A percentile compares a stretch with the other conserved stretches of the same genome.
phyloP scores from a whole-genome alignment of 1,140 invertebrate genomes.

The Brachionus plicatilis region DNA sequence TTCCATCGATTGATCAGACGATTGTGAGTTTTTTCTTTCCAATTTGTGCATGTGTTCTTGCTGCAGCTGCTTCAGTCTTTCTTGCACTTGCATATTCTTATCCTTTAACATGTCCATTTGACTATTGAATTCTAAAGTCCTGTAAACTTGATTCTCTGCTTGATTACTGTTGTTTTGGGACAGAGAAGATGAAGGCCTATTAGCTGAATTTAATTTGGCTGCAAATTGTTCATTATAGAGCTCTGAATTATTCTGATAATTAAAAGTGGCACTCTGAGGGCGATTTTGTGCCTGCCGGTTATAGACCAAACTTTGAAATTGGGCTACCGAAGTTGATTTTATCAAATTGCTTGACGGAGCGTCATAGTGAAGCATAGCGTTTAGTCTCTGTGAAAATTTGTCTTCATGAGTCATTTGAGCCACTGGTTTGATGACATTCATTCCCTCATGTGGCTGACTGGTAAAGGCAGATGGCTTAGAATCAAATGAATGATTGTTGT shows the following conservation, averaged over 20 bases:
- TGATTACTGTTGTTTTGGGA: neutral
- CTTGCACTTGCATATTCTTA: conserved; percentile 7
- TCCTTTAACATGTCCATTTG: neutral
- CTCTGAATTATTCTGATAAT: neutral
- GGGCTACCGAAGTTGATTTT: neutral
- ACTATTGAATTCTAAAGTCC: neutral
- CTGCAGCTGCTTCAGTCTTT: conserved; percentile 19
- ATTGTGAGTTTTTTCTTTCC: neutral
- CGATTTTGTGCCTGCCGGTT: neutral
- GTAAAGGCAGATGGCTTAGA: neutral
- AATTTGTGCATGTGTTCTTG: neutral
- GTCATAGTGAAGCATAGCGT: conserved; percentile 17
- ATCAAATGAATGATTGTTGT: neutral
- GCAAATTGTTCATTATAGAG: neutral
- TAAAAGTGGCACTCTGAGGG: neutral
- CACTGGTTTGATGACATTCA: neutral
- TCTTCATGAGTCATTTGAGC: neutral
- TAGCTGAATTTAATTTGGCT: neutral
- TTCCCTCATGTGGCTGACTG: neutral
- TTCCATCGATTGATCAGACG: neutral
- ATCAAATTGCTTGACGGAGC: neutral
- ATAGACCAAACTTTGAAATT: conserved; percentile 11
- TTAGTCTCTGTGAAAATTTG: conserved; percentile 29
- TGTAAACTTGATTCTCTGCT: neutral
- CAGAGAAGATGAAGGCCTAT: neutral